Evolutionary conservation across 2,797 vertebrate species (phyloP).

Genomic region (Pangasius krempfi): DNA sequence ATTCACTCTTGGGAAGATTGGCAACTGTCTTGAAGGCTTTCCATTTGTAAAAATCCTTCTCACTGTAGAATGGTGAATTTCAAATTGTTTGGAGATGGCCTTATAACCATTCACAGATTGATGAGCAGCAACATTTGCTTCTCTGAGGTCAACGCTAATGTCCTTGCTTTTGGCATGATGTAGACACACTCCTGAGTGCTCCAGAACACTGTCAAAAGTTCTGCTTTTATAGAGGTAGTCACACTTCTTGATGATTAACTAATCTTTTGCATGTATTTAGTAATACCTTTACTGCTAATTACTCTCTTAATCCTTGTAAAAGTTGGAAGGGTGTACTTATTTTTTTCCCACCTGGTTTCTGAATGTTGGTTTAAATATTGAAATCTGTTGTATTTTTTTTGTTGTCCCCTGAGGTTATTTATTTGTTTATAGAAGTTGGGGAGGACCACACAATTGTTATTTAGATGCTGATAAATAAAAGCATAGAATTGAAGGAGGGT

Average conservation of each 20-base stretch:
- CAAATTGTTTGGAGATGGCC: not conserved
- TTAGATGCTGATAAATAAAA: too few relatives aligned
- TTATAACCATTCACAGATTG: not conserved
- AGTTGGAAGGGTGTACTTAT: not conserved
- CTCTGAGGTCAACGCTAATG: not conserved
- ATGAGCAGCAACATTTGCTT: not conserved
- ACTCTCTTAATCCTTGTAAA: not conserved
- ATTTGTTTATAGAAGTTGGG: too few relatives aligned
- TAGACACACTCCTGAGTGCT: not conserved
- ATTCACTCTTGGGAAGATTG: not conserved
- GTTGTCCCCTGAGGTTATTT: not conserved
- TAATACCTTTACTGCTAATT: not conserved
- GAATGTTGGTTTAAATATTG: too few relatives aligned
- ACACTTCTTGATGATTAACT: not conserved
- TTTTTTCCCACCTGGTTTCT: too few relatives aligned
- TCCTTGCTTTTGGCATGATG: not conserved
- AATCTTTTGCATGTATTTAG: not conserved
- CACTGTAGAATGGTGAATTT: not conserved
- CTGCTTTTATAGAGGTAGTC: not conserved
- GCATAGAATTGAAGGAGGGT: too few relatives aligned
- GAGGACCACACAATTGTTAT: too few relatives aligned
- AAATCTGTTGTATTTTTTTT: too few relatives aligned
- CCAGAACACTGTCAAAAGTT: not conserved
- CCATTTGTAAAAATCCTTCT: not conserved
- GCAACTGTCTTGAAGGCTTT: not conserved